Percentiles rank a stretch among this genome's conserved stretches.
phyloP scores from a whole-genome alignment of 2,113 vertebrate species.

The Macroglossus sobrinus region DNA sequence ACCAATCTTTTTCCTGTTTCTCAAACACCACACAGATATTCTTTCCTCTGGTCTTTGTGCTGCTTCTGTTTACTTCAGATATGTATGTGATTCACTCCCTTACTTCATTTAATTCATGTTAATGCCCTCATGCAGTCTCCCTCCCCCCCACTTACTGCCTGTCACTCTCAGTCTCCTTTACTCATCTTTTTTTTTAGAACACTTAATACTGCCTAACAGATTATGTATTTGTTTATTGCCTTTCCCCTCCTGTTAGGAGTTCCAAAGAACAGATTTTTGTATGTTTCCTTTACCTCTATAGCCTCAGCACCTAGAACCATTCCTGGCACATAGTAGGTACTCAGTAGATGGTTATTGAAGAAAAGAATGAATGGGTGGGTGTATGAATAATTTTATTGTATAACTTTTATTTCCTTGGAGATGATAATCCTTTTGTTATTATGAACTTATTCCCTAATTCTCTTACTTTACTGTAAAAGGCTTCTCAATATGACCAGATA shows the following conservation, averaged over 20 bases:
- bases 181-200: not conserved
- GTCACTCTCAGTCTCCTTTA: not conserved
- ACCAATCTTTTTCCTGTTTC: not conserved
- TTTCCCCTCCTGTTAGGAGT: not conserved
- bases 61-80: not conserved
- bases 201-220: not conserved
- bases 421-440: not conserved
- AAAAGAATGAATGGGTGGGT: not conserved
- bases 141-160: not conserved
- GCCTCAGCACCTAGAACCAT: not conserved
- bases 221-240: not conserved
- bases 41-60: not conserved
- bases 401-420: not conserved
- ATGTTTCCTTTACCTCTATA: not conserved
- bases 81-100: not conserved
- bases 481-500: not conserved
- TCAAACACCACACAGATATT: not conserved
- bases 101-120: not conserved
- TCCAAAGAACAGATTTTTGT: not conserved
- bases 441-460: not conserved
- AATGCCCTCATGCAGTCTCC: not conserved
- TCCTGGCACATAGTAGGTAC: not conserved
- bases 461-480: not conserved
- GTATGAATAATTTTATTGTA: not conserved
- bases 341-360: not conserved